Evolutionary conservation across 2,888 invertebrate genomes (phyloP), one percentile per base, ranked within the genome.

Genomic region (Oscheius sp.): DNA sequence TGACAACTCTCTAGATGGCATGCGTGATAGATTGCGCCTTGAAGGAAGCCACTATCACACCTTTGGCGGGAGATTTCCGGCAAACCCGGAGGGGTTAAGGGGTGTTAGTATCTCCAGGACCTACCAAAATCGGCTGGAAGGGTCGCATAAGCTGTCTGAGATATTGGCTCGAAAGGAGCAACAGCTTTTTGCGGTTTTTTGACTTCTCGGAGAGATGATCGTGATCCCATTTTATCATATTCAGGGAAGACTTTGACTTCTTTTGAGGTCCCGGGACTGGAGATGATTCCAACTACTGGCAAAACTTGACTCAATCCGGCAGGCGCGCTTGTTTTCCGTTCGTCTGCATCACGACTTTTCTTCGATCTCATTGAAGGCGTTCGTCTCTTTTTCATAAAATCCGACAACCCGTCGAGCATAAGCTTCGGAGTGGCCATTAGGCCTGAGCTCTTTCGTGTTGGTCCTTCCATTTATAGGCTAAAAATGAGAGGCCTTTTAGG

Each of bases 271-370:
- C 48, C 48, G 8, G 64, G 48, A 31, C 48, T 48, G 20, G 64
- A 48, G 31, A 45, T 29, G 15, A 73, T 74, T 25, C 74, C 76
- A 31, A 74, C 71, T 17, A 72, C 48, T 1, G 76, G 77, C 8
- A 70, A 65, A 23, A 77, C 78, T 34, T 70, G 66, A 23, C 72
- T 69, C 50, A 77, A 57, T 34, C 74, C 72, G 46, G 71, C 74
- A 12, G 78, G 78, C 2, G 78, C 78, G 23, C 72, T 72, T 17
- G 68, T 69, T 52, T 78, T 78, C 25, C 78, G 29, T 2, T 45
- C 39, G 0, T 69, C 57, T 23, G 70, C 72, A n/a, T n/a, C n/a
- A n/a, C n/a, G n/a, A 2, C 65, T 66, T 15, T 72, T 66, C 17
- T 69, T 71, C 42, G 72, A 72, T 15, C 71, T 31, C 69, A 63